A percentile compares a stretch with the other conserved stretches of the same genome.
phyloP scores from a whole-genome alignment of 1,140 invertebrate species.

The Drosophila serrata region DNA sequence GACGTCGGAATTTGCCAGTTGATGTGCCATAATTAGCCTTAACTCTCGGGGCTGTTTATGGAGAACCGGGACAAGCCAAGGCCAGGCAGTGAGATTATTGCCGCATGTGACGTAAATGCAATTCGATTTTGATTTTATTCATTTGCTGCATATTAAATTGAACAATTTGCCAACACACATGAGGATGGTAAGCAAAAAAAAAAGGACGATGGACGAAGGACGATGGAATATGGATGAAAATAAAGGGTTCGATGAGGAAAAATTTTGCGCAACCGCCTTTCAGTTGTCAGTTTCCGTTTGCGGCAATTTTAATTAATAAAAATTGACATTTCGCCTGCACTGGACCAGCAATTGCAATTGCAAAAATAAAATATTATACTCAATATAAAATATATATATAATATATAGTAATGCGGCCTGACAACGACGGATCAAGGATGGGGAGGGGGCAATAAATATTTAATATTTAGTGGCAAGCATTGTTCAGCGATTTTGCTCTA shows the following conservation, averaged over 20 bases:
- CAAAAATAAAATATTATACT: conserved; percentile 18
- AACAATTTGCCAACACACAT: conserved; percentile 6
- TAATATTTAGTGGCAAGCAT: conserved; percentile 56
- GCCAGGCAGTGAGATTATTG: neutral
- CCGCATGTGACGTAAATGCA: conserved; percentile 31
- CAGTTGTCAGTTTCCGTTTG: conserved; percentile 55
- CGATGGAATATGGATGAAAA: too few species aligned
- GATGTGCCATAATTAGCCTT: conserved; percentile 58
- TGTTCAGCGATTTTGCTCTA: conserved; percentile 36
- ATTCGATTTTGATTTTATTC: conserved; percentile 62
- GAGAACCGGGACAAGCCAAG: neutral
- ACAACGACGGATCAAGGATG: conserved; percentile 14
- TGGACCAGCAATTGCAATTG: conserved; percentile 34
- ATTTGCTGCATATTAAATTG: conserved; percentile 53
- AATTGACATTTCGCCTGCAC: conserved; percentile 40
- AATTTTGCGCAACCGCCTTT: conserved; percentile 31
- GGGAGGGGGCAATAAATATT: conserved; percentile 47
- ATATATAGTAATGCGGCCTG: conserved; percentile 22
- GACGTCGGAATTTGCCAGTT: conserved; percentile 38
- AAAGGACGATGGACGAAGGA: neutral
- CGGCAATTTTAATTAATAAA: conserved; percentile 61
- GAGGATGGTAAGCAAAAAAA: neutral
- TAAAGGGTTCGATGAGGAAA: neutral
- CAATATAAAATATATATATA: conserved; percentile 1
- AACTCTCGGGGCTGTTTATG: conserved; percentile 15